phyloP scores from a whole-genome alignment of 2,113 vertebrate genomes.

The Propithecus coquereli region DNA sequence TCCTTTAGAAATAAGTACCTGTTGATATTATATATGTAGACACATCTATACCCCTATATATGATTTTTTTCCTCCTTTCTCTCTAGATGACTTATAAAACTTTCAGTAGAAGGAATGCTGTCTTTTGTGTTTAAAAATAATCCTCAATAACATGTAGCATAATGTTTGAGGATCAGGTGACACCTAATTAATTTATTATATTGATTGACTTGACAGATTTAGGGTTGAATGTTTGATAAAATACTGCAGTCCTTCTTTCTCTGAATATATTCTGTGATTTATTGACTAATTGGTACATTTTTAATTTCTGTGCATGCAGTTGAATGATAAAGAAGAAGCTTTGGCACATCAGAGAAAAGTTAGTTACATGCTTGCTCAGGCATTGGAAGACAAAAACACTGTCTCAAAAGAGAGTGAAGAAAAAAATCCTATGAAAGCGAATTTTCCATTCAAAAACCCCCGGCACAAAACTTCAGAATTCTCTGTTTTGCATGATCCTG shows the following conservation, averaged over 20 bases:
- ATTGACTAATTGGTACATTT: background rate
- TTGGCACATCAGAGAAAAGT: slow-evolving; percentile 96
- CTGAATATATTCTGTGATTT: background rate
- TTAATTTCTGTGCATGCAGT: slow-evolving; percentile 75
- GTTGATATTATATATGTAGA: background rate
- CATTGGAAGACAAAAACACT: slow-evolving; percentile 83
- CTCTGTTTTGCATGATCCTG: rapidly evolving
- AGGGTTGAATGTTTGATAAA: background rate
- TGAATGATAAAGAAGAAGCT: slow-evolving; percentile 95
- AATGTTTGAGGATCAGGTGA: background rate
- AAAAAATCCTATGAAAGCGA: background rate
- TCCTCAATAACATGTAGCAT: background rate
- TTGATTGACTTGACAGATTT: background rate
- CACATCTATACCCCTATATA: background rate
- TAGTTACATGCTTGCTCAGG: slow-evolving; percentile 92
- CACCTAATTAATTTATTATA: background rate
- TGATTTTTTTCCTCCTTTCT: background rate
- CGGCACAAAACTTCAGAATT: slow-evolving; percentile 4
- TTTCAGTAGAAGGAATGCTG: background rate
- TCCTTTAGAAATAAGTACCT: background rate
- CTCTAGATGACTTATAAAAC: background rate
- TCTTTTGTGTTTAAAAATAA: background rate
- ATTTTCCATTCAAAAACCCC: rapidly evolving
- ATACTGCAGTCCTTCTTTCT: background rate
- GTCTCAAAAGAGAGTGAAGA: slow-evolving; percentile 29